These are phyloP conservation scores for Tautogolabrus adspersus DNA, from an alignment of 2,113 vertebrate species.

Conservation along the genomic window DNA sequence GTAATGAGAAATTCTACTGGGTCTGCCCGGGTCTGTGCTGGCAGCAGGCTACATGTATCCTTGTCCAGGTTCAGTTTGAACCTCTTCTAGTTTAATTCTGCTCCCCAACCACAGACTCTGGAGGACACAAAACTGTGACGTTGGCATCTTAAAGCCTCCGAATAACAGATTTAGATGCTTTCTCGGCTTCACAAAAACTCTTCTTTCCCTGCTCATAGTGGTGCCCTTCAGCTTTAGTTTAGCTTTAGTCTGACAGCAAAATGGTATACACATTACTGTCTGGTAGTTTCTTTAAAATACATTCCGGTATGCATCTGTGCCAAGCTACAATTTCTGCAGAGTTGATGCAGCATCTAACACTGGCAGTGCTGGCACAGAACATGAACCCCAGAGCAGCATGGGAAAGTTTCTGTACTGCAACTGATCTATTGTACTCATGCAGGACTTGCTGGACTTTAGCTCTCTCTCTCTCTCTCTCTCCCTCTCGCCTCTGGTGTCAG, in stretches of 20 bases:
- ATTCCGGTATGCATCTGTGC: neutral
- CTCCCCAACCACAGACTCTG: constrained; percentile 16
- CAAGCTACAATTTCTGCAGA: neutral
- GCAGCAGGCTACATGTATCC: constrained; percentile 55
- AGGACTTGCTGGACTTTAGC: neutral
- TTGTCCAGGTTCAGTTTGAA: constrained; percentile 60
- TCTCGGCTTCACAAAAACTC: constrained; percentile 6
- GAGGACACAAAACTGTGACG: constrained; percentile 43
- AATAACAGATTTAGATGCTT: constrained; percentile 49
- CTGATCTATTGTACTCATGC: constrained; percentile 9
- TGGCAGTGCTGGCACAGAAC: neutral
- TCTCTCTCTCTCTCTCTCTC: neutral
- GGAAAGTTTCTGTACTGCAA: neutral
- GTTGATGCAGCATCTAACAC: neutral
- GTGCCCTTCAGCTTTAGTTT: constrained; percentile 6
- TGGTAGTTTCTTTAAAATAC: constrained; percentile 12
- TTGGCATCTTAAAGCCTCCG: constrained; percentile 46
- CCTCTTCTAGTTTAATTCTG: constrained; percentile 47
- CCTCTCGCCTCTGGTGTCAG: neutral
- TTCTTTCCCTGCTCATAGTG: neutral
- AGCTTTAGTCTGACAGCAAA: constrained; percentile 27
- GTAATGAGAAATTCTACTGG: constrained; percentile 72
- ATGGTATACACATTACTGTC: constrained; percentile 9
- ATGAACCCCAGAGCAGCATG: constrained; percentile 10
- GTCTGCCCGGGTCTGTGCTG: constrained; percentile 46